Evolutionary conservation across 2,888 invertebrate species (phyloP), one percentile per base, ranked within the genome.

Genomic region (Pterostichus madidus): DNA sequence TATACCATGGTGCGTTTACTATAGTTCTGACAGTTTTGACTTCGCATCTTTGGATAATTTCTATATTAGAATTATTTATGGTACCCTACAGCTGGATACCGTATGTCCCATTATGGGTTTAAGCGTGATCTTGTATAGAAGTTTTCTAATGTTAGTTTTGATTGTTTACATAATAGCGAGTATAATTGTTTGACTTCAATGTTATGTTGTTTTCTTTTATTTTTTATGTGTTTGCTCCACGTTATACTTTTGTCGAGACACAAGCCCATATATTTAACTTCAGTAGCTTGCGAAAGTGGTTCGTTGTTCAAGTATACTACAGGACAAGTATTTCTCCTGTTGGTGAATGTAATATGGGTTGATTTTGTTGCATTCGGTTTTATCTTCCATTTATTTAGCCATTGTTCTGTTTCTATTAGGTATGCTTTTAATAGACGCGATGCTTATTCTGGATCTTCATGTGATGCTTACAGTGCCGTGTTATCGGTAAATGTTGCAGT

Each of bases 401-500:
- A 86, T 13, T 49, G 77, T 75, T 83, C 31, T 10, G 85, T 76
- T 39, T 82, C 53, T 61, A 84, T 53, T 31, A 85, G 77, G 71
- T 82, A 78, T 8, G 75, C 59, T 84, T 86, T 86, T n/a, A 86
- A 83, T 39, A 83, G 56, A 44, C 68, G 71, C 11, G 85, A 84
- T 0, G 85, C 86, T 46, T 77, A 35, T 35, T 24, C 46, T 68
- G n/a, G n/a, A n/a, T n/a, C n/a, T n/a, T n/a, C n/a, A n/a, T n/a
- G n/a, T n/a, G n/a, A n/a, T n/a, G n/a, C n/a, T n/a, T n/a, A n/a
- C n/a, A n/a, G n/a, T n/a, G n/a, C n/a, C n/a, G n/a, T n/a, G n/a
- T n/a, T n/a, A 76, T 86, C 85, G 15, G 85, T 85, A 83, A 83
- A 85, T 31, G 85, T 85, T 31, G 84, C 83, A 78, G 83, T 83